These are phyloP conservation scores for Mesaphorura yosii DNA, from an alignment of 1,140 invertebrate species.

Conservation along the genomic window DNA sequence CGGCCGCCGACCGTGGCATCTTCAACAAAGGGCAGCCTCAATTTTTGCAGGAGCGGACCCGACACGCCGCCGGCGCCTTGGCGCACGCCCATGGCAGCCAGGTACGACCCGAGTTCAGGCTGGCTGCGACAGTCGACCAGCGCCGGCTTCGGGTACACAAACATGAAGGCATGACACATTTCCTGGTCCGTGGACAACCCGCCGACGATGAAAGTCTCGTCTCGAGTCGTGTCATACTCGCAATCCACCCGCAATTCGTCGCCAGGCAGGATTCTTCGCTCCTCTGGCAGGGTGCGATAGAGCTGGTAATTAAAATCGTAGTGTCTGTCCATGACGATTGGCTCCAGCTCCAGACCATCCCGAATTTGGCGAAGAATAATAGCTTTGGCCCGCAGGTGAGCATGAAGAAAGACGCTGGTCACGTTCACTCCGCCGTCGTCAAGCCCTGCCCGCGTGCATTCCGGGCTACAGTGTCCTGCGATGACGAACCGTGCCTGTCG, in stretches of 20 bases:
- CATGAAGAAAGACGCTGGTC: constrained; percentile 53
- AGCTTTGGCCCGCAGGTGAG: constrained; percentile 64
- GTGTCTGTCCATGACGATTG: constrained; percentile 58
- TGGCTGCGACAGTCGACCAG: constrained; percentile 68
- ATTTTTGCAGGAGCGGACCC: neutral
- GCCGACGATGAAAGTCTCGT: constrained; percentile 37
- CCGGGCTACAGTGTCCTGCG: constrained; percentile 12
- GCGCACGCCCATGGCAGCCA: neutral
- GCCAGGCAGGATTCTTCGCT: constrained; percentile 57
- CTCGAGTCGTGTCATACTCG: constrained; percentile 48
- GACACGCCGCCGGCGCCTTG: neutral
- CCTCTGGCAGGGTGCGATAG: constrained; percentile 54
- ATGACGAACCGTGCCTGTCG: constrained; percentile 6
- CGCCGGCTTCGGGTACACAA: constrained; percentile 66
- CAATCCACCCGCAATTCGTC: constrained; percentile 71
- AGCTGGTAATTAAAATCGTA: constrained; percentile 76
- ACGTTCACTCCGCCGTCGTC: constrained; percentile 22
- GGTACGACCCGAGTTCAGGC: constrained; percentile 61
- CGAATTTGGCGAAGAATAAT: constrained; percentile 64
- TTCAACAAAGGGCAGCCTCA: constrained; percentile 3
- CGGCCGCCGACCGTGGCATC: neutral
- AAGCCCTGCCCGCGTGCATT: too few relatives aligned
- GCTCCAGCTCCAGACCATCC: constrained; percentile 56
- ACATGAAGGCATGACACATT: constrained; percentile 70
- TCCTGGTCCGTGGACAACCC: constrained; percentile 70